Conservation (phyloP, 2,797 vertebrate genomes). For the Pampus argenteus region DNA sequence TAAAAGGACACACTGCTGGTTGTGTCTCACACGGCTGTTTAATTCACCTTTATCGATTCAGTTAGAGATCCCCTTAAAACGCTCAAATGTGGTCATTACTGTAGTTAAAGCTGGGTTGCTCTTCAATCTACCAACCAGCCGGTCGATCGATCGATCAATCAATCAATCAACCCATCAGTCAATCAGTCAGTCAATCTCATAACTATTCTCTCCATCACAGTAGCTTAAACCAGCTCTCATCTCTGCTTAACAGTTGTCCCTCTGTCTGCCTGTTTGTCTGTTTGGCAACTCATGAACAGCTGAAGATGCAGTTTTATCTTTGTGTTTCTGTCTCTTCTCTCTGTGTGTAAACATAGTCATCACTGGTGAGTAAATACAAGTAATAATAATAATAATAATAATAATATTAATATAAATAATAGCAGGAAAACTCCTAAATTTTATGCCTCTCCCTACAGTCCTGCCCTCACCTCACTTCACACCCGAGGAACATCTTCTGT, state of each 20-base stretch:
- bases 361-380: constrained; percentile 84
- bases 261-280: constrained; percentile 66
- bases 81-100: neutral
- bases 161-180: neutral
- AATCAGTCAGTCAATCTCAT: constrained; percentile 23
- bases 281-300: constrained; percentile 69
- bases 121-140: constrained; percentile 54
- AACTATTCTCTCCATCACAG: constrained; percentile 48
- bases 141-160: neutral
- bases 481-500: constrained; percentile 14
- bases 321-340: constrained; percentile 87
- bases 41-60: neutral
- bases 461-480: constrained; percentile 45
- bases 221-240: constrained; percentile 58
- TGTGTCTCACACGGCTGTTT: constrained; percentile 17
- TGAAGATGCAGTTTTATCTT: constrained; percentile 83
- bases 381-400: constrained; percentile 38
- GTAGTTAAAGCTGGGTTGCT: constrained; percentile 33
- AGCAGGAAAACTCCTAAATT: constrained; percentile 42
- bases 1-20: neutral
- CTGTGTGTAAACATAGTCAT: constrained; percentile 85
- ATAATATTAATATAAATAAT: constrained; percentile 34
- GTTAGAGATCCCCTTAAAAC: neutral
- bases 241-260: constrained; percentile 64
- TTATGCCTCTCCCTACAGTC: constrained; percentile 52